phyloP scores from a whole-genome alignment of 2,113 vertebrate species.

The Mystacornis crossleyi region DNA sequence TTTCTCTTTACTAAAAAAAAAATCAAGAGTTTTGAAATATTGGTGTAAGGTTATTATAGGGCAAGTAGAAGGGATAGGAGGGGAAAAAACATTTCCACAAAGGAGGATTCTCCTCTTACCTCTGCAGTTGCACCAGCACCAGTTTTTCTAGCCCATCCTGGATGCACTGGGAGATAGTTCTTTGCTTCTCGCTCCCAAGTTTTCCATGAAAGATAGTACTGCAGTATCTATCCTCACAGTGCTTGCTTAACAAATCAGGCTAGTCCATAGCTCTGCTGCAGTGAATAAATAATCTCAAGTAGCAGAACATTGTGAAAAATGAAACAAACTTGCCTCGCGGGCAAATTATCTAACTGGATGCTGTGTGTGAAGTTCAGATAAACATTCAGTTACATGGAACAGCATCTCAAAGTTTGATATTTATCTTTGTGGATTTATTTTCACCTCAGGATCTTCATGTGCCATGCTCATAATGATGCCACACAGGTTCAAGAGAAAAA shows the following conservation, averaged over 20 bases:
- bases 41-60: background rate
- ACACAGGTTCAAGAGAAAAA: background rate
- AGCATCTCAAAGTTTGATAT: conserved; percentile 25
- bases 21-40: background rate
- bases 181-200: background rate
- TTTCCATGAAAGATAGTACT: background rate
- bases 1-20: background rate
- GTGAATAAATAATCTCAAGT: conserved; percentile 62
- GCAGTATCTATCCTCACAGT: background rate
- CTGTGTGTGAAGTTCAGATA: conserved; percentile 34
- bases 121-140: background rate
- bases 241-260: conserved; percentile 21
- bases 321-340: conserved; percentile 28
- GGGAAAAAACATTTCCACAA: background rate
- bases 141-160: conserved; percentile 6
- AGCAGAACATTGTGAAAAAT: conserved; percentile 56
- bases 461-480: background rate
- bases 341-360: conserved; percentile 62
- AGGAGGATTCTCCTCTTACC: conserved; percentile 38
- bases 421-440: conserved; percentile 58
- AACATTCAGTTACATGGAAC: conserved; percentile 18
- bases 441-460: conserved; percentile 49
- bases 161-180: background rate
- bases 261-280: conserved; percentile 32
- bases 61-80: conserved; percentile 1